Evolutionary conservation across 2,113 vertebrate genomes (phyloP), one percentile per base, ranked within the genome.

Genomic region (Daphoenositta chrysoptera): DNA sequence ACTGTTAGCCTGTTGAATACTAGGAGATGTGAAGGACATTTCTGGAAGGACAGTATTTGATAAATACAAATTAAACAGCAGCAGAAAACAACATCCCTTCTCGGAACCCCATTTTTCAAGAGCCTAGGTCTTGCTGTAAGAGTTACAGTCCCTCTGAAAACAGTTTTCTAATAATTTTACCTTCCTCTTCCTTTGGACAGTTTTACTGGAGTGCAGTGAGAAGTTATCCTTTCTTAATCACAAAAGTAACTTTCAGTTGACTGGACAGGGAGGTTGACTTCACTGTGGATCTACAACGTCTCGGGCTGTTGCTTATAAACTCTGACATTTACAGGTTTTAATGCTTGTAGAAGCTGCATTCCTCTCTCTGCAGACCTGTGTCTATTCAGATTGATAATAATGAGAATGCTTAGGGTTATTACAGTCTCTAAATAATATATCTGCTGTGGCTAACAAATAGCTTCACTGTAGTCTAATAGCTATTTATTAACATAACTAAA

Each of bases 401-500:
- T 72, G 44, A 94, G 42, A 90, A 79, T 53, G 35, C 10, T 96
- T 84, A 96, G 56, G 23, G 35, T 92, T 96, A 94, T 93, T 89
- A 94, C 56, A 58, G 31, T n/a, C 54, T 89, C 44, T 76, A 96
- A 96, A 96, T 89, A 95, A 93, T 94, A 40, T 45, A 91, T 72
- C 60, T 92, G 24, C 45, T 97, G 58, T 56, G 58, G 24, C 27
- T 95, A 96, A 88, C 40, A 93, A 96, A 73, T 94, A 90, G 78
- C 56, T 96, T 89, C 64, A 50, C 37, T 82, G 30, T 40, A 94
- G 63, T 61, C 35, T 92, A 94, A 82, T 88, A 90, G 51, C 47
- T 96, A 81, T 82, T 97, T 93, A 97, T 94, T 96, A 95, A 84
- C 90, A 86, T 77, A 93, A 68, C 10, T 86, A 24, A 93, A 95